Conservation (phyloP, 1,140 invertebrate species). For the Saccostrea cuccullata region DNA sequence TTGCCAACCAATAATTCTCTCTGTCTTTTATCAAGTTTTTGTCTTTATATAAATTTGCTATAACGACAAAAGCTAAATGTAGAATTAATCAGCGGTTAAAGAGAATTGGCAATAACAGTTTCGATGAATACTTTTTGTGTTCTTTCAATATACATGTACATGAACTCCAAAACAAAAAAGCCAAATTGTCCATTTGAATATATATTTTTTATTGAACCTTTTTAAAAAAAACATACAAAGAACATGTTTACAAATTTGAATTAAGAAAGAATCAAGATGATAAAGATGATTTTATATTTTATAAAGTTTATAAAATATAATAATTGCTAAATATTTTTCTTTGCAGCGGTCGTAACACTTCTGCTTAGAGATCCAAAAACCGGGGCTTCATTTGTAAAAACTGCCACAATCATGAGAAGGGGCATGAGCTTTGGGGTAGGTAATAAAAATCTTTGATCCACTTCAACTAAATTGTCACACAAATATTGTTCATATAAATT, state of each 20-base stretch:
- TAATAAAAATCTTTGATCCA: not conserved
- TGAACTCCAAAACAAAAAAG: too few species aligned
- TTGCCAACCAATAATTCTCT: not conserved
- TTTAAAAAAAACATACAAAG: too few species aligned
- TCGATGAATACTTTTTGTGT: too few species aligned
- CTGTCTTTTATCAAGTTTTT: not conserved
- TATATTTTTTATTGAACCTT: too few species aligned
- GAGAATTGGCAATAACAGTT: too few species aligned
- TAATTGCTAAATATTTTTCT: constrained; percentile 8
- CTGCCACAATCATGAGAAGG: constrained; percentile 73
- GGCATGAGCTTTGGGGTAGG: constrained; percentile 77
- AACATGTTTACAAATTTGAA: too few species aligned
- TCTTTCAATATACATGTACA: too few species aligned
- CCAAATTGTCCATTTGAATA: too few species aligned
- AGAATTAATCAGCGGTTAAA: not conserved
- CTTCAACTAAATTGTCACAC: too few species aligned
- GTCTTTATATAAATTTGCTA: not conserved
- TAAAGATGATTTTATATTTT: too few species aligned
- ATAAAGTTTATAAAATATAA: too few species aligned
- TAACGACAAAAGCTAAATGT: not conserved
- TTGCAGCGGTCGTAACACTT: constrained; percentile 75
- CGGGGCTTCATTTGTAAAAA: constrained; percentile 69
- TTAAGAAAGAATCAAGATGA: too few species aligned
- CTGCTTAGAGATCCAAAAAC: constrained; percentile 72
- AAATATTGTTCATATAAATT: not conserved